Evolutionary conservation across 2,113 vertebrate species (phyloP).

Genomic region (Microtus montanus): DNA sequence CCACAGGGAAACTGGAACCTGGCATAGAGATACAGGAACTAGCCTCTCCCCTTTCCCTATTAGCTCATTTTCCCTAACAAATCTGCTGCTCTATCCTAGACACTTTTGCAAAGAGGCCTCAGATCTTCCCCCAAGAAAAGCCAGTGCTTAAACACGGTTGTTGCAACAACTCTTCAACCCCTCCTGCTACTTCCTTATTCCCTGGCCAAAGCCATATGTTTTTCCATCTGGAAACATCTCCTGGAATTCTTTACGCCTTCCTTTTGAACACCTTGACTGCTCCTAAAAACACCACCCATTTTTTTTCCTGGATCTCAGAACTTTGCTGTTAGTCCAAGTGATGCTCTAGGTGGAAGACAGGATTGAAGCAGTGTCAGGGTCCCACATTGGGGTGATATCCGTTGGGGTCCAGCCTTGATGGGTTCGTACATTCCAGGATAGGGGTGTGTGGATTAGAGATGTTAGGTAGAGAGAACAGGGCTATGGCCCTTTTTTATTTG

Average conservation of each 20-base stretch:
- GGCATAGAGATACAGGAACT: not conserved
- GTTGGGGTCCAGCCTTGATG: too few relatives aligned
- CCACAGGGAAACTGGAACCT: not conserved
- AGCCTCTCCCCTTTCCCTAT: not conserved
- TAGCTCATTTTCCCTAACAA: not conserved
- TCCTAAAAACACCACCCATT: not conserved
- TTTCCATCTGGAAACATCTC: not conserved
- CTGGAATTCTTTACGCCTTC: not conserved
- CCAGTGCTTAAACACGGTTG: too few relatives aligned
- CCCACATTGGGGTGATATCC: too few relatives aligned
- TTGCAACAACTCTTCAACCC: rapidly evolving
- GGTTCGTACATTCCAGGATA: too few relatives aligned
- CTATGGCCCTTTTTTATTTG: not conserved
- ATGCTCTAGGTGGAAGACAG: not conserved
- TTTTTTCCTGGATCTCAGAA: not conserved
- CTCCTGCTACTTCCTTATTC: not conserved
- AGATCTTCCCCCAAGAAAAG: not conserved
- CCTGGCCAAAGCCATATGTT: too few relatives aligned
- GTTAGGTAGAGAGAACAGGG: too few relatives aligned
- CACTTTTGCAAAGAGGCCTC: not conserved
- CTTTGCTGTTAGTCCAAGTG: not conserved
- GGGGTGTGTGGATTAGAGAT: too few relatives aligned
- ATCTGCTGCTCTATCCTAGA: not conserved
- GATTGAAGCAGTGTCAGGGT: too few relatives aligned
- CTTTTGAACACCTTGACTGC: not conserved